phyloP scores from a whole-genome alignment of 2,888 invertebrate species.

The Acronicta aceris region DNA sequence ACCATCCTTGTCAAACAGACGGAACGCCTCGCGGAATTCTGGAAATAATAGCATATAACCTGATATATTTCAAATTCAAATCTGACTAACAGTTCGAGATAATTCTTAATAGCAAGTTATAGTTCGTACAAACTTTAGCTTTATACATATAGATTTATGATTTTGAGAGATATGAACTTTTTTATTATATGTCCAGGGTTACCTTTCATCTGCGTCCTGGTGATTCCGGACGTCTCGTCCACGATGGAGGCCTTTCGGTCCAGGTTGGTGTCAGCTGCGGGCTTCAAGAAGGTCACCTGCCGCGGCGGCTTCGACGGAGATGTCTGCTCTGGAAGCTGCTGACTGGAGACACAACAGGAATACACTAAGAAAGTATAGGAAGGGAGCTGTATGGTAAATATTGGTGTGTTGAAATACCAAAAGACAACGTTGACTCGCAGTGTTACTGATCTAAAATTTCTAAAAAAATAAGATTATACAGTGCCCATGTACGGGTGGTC shows the following conservation, averaged over 20 bases:
- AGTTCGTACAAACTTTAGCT: no score
- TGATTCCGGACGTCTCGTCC: constrained; percentile 85
- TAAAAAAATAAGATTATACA: no score
- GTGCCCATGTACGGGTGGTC: no score
- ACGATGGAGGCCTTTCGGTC: constrained; percentile 86
- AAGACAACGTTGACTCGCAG: no score
- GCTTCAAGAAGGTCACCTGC: constrained; percentile 84
- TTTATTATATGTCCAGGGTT: background rate
- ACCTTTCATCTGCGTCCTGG: constrained; percentile 96
- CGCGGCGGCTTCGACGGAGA: constrained; percentile 70
- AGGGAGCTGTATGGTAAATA: no score
- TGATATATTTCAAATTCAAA: no score
- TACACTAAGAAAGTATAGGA: background rate
- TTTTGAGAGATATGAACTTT: no score
- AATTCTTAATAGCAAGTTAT: no score
- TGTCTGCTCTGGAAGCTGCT: constrained; percentile 68
- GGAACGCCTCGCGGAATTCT: constrained; percentile 96
- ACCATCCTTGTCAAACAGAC: constrained; percentile 96
- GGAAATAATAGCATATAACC: constrained; percentile 13
- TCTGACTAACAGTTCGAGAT: no score
- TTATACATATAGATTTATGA: background rate
- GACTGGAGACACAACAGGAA: constrained; percentile 64
- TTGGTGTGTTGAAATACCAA: no score
- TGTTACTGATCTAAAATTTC: no score
- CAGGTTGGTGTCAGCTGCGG: constrained; percentile 80